Evolutionary conservation across 2,797 vertebrate genomes (phyloP).

Genomic region (Sternarchorhynchus goeldii): DNA sequence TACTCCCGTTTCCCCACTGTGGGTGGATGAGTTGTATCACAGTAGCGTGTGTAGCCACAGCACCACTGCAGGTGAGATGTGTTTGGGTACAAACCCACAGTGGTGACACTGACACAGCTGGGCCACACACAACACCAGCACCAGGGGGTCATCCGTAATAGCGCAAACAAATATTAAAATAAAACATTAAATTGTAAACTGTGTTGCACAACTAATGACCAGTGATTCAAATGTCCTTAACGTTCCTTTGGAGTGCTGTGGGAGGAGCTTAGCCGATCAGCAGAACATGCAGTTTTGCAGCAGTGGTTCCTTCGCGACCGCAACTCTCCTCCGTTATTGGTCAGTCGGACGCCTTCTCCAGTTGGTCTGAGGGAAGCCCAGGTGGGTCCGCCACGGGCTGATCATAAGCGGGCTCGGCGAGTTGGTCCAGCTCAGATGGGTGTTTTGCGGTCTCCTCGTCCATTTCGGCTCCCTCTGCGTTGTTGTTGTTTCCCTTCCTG

Average conservation of each 20-base stretch:
- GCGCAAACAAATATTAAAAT: too few relatives aligned
- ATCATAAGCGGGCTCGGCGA: slow-evolving; percentile 33
- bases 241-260: neutral
- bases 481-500: slow-evolving; percentile 42
- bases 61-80: too few relatives aligned
- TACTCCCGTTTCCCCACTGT: too few relatives aligned
- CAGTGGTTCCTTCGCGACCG: neutral
- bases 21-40: too few relatives aligned
- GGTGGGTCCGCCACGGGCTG: neutral
- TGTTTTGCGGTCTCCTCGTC: slow-evolving; percentile 25
- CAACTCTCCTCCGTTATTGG: neutral
- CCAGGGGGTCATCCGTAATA: too few relatives aligned
- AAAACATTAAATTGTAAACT: neutral
- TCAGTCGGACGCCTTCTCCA: slow-evolving; percentile 8
- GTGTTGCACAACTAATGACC: slow-evolving; percentile 1
- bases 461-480: slow-evolving; percentile 19
- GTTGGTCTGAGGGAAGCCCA: slow-evolving; percentile 1
- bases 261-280: neutral
- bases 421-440: slow-evolving; percentile 45
- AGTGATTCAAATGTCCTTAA: neutral
- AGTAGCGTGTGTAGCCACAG: too few relatives aligned
- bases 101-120: too few relatives aligned
- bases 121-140: too few relatives aligned
- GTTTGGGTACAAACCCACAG: too few relatives aligned
- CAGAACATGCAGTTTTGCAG: neutral